Evolutionary conservation across 2,888 invertebrate species (phyloP).

Genomic region (Sinhomidia bicolor): DNA sequence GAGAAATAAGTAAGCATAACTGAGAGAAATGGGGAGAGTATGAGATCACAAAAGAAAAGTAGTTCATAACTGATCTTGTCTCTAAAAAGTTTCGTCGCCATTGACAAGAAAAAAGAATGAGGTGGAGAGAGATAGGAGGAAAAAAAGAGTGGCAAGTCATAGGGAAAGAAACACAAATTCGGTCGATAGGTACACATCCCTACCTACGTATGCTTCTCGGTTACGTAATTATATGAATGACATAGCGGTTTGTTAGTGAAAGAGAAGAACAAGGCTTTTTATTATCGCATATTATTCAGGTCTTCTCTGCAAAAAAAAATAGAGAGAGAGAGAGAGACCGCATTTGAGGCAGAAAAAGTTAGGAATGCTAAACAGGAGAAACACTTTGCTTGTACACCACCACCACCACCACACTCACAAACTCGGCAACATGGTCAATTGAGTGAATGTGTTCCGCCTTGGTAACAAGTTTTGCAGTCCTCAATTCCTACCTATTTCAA

Average conservation of each 20-base stretch:
- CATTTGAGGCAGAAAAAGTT: background rate
- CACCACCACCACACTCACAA: background rate
- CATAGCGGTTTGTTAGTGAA: too few species aligned
- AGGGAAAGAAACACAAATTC: too few species aligned
- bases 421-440: background rate
- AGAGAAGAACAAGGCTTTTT: background rate
- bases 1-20: too few species aligned
- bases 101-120: background rate
- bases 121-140: background rate
- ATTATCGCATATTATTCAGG: background rate
- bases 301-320: background rate
- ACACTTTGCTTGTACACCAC: background rate
- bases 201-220: too few species aligned
- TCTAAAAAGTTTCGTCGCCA: background rate
- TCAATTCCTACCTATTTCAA: conserved; percentile 59
- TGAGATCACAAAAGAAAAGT: background rate
- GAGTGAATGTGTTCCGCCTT: conserved; percentile 41
- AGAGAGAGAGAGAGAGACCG: too few species aligned
- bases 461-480: conserved; percentile 53
- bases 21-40: background rate
- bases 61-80: background rate
- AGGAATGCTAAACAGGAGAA: background rate
- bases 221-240: background rate
- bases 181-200: too few species aligned
- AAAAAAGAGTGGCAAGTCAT: too few species aligned